Conservation (phyloP, 2,888 invertebrate genomes). For the Augiades crinisus region DNA sequence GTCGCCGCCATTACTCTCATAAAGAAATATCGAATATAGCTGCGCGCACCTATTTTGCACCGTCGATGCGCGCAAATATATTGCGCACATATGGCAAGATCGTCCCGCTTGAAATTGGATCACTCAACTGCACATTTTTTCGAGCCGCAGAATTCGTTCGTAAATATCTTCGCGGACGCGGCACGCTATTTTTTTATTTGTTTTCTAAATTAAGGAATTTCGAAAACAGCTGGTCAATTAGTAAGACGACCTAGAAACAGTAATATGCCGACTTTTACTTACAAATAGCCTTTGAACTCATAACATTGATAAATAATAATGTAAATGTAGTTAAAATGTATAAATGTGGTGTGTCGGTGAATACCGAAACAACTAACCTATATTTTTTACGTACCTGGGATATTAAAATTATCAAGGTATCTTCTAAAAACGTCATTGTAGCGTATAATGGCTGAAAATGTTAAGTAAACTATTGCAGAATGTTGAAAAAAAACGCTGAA, state of each 20-base stretch:
- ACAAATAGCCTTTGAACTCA: constrained; percentile 10
- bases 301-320: constrained; percentile 1
- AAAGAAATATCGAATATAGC: no score
- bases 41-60: constrained; percentile 42
- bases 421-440: constrained; percentile 91
- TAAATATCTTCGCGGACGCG: not conserved
- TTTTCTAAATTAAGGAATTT: constrained; percentile 3
- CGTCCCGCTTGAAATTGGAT: not conserved
- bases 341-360: not conserved
- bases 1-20: constrained; percentile 71
- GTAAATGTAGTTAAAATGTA: constrained; percentile 5
- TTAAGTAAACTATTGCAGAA: not conserved
- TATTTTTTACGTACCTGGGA: constrained; percentile 84
- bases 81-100: constrained; percentile 13
- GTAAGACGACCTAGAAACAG: constrained; percentile 6
- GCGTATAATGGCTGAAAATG: not conserved
- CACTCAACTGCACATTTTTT: not conserved
- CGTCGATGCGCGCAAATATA: constrained; percentile 22
- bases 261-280: constrained; percentile 7
- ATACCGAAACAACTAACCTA: constrained; percentile 13
- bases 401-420: constrained; percentile 90
- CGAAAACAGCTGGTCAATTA: constrained; percentile 10
- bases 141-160: not conserved
- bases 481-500: constrained; percentile 6
- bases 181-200: not conserved